Evolutionary conservation across 2,888 invertebrate genomes (phyloP), one percentile per base, ranked within the genome.

Genomic region (Volucella zonaria): DNA sequence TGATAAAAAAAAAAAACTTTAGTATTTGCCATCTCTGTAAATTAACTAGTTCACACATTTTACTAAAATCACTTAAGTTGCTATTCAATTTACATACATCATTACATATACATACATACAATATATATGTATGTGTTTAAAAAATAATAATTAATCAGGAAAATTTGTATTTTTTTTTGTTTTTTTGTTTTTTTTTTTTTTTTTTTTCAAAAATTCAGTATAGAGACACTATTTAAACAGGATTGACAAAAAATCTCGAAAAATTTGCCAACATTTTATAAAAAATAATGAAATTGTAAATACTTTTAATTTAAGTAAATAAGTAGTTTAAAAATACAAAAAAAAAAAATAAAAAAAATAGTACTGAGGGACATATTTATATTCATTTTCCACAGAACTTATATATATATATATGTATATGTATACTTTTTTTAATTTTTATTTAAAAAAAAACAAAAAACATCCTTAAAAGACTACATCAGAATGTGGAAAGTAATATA

Each of bases 1-100:
- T 31, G 4, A 70, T 58, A 45, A 61, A 43, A 62, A 64, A 45
- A 61, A 43, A 62, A 64, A 64, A 64, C 43, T 56, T 78, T 43
- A 52, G 59, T 79, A 74, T 74, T 80, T 80, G 61, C 68, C 68
- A 80, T 80, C 80, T 61, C 47, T 74, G 74, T 68, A 74, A 61
- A 80, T 68, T 42, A 80, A 49, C 49, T 80, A 80, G 74, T 62
- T n/a, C 6, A 31, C 31, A 31, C 31, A 31, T 31, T 31, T 23
- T 23, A 23, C 18, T 23, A 23, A 23, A 23, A 23, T 23, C 18
- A 31, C 31, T 6, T 31, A 31, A 6, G 31, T 31, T 31, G 31
- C 31, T 31, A 31, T 31, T 31, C 31, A 31, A 31, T 6, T 31
- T 6, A 4, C 31, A 31, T 31, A 31, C 31, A 31, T 18, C 18